phyloP scores from a whole-genome alignment of 2,113 vertebrate species.

The Triplophysa rosa region DNA sequence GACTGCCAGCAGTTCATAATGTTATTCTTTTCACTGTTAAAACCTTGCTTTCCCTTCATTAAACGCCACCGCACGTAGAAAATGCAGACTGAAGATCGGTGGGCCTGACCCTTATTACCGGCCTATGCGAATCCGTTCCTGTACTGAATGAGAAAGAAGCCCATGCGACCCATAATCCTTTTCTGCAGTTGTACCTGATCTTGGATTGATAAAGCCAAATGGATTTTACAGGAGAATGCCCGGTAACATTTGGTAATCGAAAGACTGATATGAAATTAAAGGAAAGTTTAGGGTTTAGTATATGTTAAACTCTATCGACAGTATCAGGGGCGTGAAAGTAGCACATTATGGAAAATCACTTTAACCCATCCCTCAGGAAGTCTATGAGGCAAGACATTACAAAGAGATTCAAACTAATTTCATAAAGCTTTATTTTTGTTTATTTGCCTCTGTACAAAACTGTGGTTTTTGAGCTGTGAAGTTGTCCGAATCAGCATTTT shows the following conservation, averaged over 20 bases:
- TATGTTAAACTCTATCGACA: too few relatives aligned
- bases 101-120: slow-evolving; percentile 11
- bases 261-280: background rate
- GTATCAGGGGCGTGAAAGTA: too few relatives aligned
- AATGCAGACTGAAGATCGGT: background rate
- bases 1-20: background rate
- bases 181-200: background rate
- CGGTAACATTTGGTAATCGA: background rate
- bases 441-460: background rate
- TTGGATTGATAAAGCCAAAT: too few relatives aligned
- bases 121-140: background rate
- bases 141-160: slow-evolving; percentile 17
- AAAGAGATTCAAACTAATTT: too few relatives aligned
- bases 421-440: background rate
- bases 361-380: too few relatives aligned
- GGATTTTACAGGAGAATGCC: too few relatives aligned
- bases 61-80: slow-evolving; percentile 12
- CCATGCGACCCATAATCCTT: background rate
- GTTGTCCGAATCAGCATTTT: background rate
- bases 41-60: background rate
- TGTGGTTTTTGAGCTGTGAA: background rate
- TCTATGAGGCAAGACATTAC: too few relatives aligned
- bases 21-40: slow-evolving; percentile 9
- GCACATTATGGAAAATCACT: too few relatives aligned
- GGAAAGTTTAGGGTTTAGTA: too few relatives aligned